Base-by-base conservation (phyloP, 2,113 vertebrate genomes). In the Phylloscopus trochilus region DNA sequence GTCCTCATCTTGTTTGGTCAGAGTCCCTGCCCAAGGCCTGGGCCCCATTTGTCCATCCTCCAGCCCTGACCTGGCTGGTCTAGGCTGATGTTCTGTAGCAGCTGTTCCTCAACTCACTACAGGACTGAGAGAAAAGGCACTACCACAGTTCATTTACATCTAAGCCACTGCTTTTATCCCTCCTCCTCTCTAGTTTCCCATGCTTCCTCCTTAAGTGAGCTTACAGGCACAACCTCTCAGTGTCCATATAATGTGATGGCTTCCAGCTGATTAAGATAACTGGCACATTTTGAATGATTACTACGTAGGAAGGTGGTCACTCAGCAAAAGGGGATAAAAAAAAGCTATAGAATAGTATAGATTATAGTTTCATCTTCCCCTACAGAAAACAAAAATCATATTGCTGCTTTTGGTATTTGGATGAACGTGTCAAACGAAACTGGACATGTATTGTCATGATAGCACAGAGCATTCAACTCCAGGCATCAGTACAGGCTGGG, bases 81-180 rank as follows among this genome's bases (percentile, higher is more conserved):
- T 49, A 39, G 15, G 35, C 1, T 87, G 55, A 74, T 74, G 5
- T 62, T 70, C 1, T 1, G 8, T 37, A 56, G 35, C 4, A 8
- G 17, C 28, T 15, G 9, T 49, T 43, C 52, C 37, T 83, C 78
- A 84, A 1, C 5, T 18, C 37, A 10, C 30, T 16, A 46, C 17
- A 41, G 24, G n/a, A 27, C 9, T 77, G 33, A 66, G 7, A n/a
- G 17, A 55, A 68, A 77, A 76, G 10, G 15, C 17, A 15, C 23
- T 52, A 33, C 47, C 47, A 33, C 7, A 31, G 7, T 41, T 47
- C 1, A 0, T 4, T 82, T 74, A 33, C 11, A 14, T 0, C 1
- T 11, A 11, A 73, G 21, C 27, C 21, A 60, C 9, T 4, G 5
- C 35, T 49, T 68, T 74, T 53, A 44, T 74, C 19, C 16, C 28